Conservation (phyloP, 2,797 vertebrate genomes). For the Momotus momota region DNA sequence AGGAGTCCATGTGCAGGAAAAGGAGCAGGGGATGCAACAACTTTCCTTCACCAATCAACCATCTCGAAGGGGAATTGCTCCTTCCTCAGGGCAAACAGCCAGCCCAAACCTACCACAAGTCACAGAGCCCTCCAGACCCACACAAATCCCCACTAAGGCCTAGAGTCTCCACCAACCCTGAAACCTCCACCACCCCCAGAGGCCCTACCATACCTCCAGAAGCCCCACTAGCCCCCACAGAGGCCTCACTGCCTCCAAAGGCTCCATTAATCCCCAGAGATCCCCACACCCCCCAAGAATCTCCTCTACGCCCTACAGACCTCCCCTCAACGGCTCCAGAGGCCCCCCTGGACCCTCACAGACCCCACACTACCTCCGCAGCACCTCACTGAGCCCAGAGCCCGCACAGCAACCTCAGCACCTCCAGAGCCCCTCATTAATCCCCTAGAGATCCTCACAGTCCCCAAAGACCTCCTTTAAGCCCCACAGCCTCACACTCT, state of each 20-base stretch:
- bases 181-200: background rate
- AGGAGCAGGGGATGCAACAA: background rate
- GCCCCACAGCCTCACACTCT: no score
- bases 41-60: background rate
- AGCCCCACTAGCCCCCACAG: background rate
- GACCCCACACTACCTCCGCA: background rate
- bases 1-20: rapidly evolving
- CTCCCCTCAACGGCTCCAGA: background rate
- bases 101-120: background rate
- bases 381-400: background rate
- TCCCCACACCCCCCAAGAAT: background rate
- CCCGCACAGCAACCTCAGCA: background rate
- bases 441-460: background rate
- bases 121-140: background rate
- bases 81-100: background rate
- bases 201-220: background rate
- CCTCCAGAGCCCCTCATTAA: background rate
- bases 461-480: background rate
- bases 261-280: background rate
- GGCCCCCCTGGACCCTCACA: background rate
- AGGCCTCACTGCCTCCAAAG: background rate
- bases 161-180: background rate
- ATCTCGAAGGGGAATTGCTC: background rate
- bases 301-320: background rate
- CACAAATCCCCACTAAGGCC: background rate